phyloP scores from a whole-genome alignment of 1,140 invertebrate species.

The Papilio aristodemus region DNA sequence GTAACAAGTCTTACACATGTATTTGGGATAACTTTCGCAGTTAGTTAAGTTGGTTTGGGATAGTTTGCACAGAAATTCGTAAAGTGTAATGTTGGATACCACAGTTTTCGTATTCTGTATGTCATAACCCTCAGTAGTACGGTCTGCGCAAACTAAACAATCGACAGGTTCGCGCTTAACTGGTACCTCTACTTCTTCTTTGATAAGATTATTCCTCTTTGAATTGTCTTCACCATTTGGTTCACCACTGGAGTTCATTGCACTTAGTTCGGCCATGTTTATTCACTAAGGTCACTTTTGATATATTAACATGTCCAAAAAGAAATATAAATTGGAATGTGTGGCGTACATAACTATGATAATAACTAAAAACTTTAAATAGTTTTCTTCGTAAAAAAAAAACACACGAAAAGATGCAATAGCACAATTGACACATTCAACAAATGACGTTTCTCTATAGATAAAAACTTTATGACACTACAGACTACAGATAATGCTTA shows the following conservation, averaged over 20 bases:
- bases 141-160: conserved; percentile 59
- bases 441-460: conserved; percentile 33
- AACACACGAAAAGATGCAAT: conserved; percentile 36
- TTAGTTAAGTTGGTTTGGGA: conserved; percentile 47
- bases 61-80: conserved; percentile 57
- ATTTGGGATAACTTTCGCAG: conserved; percentile 47
- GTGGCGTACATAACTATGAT: conserved; percentile 32
- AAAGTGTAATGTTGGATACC: conserved; percentile 54
- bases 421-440: conserved; percentile 37
- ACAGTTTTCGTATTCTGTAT: conserved; percentile 51
- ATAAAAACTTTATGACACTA: not conserved
- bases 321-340: conserved; percentile 26
- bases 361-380: conserved; percentile 29
- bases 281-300: conserved; percentile 23
- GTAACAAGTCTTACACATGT: conserved; percentile 64
- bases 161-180: conserved; percentile 64
- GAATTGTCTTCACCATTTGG: conserved; percentile 30
- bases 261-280: conserved; percentile 50
- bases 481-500: not conserved
- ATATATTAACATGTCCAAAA: conserved; percentile 1
- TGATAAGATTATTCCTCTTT: conserved; percentile 43
- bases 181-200: conserved; percentile 56
- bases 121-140: conserved; percentile 51
- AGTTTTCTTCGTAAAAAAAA: conserved; percentile 35
- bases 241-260: conserved; percentile 49